Evolutionary conservation across 2,113 vertebrate genomes (phyloP).

Genomic region (Phrynosoma blainvillii): DNA sequence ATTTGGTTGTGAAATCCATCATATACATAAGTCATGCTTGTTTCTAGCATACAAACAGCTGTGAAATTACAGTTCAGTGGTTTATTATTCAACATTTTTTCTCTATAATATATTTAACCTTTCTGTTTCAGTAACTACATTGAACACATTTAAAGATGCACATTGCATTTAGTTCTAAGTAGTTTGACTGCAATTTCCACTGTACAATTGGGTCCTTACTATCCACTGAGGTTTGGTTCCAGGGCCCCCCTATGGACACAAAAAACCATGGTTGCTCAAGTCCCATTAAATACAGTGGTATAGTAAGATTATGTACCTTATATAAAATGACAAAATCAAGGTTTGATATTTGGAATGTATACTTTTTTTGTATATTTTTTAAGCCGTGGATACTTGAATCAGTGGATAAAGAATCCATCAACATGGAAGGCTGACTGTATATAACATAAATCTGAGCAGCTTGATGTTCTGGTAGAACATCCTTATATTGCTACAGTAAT

Average conservation of each 20-base stretch:
- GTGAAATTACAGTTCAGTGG: not conserved
- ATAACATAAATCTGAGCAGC: not conserved
- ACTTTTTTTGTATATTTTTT: too few species aligned
- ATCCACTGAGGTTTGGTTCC: too few species aligned
- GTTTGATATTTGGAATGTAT: too few species aligned
- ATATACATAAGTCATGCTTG: not conserved
- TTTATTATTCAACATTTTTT: not conserved
- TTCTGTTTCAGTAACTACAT: not conserved
- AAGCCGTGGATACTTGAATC: too few species aligned
- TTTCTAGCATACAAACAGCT: not conserved
- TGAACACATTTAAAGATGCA: not conserved
- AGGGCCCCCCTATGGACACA: too few species aligned
- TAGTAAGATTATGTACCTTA: too few species aligned
- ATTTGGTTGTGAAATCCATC: not conserved
- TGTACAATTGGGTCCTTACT: too few species aligned
- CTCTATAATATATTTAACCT: not conserved
- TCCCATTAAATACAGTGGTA: too few species aligned
- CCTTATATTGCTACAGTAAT: not conserved
- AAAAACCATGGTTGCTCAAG: too few species aligned
- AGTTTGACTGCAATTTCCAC: too few species aligned
- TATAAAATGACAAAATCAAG: too few species aligned
- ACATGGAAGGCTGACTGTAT: not conserved
- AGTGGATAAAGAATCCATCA: too few species aligned
- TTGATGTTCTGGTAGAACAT: not conserved
- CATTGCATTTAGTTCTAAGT: not conserved